Base-by-base conservation (phyloP, 2,888 invertebrate genomes). In the Hydrotaea cyrtoneurina region DNA sequence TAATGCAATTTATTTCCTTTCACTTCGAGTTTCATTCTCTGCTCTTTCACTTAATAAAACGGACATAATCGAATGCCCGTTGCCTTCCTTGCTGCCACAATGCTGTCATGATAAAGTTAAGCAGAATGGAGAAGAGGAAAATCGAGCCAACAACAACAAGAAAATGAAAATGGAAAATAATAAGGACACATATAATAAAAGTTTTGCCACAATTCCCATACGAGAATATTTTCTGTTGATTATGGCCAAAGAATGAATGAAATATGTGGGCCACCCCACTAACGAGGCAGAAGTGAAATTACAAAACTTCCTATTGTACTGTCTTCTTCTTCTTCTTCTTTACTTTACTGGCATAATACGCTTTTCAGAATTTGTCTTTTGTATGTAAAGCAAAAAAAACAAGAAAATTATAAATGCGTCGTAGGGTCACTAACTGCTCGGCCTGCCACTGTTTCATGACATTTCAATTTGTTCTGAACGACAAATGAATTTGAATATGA, bases 1-100 rank as follows among this genome's bases (percentile, higher is more conserved):
- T 83, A 64, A 74, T 64, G 75, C 66, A 75, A 75, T 78, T 75
- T 64, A 26, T 64, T 80, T 78, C 31, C 46, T 55, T 72, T 64
- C 71, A 57, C 64, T 78, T 80, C 21, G 0, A 77, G 2, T 50
- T 74, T 74, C n/a, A 66, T 73, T 3, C 11, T 50, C 55, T 17
- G 55, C 10, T 55, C 21, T 11, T 66, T 36, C 17, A 66, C 43
- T 39, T 66, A 21, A 66, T 21, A 55, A 21, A 64, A 10, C 39
- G 26, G 19, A 66, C 66, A 66, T 43, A 66, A 66, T 66, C 19
- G 66, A 43, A 66, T 66, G 21, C 19, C 39, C 11, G 39, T 19
- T 66, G n/a, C 31, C 15, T 39, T 19, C 39, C 36, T 17, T 64
- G 17, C 39, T 66, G 19, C 11, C 39, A 62, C 17, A 39, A 31